phyloP scores from a whole-genome alignment of 1,140 invertebrate genomes.

The Bombus picipes region DNA sequence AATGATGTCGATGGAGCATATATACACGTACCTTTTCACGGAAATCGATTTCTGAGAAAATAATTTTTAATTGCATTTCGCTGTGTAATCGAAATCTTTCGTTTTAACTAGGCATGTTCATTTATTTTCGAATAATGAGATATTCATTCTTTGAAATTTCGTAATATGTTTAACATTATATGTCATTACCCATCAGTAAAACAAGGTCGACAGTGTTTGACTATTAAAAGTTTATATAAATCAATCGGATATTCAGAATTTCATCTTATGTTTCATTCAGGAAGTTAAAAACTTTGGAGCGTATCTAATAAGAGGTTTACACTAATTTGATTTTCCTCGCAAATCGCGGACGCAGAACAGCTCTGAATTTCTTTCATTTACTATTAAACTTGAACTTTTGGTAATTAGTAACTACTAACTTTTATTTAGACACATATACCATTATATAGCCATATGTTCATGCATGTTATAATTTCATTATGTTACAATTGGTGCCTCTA shows the following conservation, averaged over 20 bases:
- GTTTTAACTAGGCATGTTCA: not conserved
- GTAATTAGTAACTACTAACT: not conserved
- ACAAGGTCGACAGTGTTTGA: constrained; percentile 3
- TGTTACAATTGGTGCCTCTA: too few relatives aligned
- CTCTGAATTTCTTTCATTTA: constrained; percentile 29
- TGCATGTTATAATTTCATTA: too few relatives aligned
- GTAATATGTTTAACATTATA: not conserved
- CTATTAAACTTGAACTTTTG: not conserved
- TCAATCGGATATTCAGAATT: constrained; percentile 45
- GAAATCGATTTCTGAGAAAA: not conserved
- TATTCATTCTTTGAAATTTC: not conserved
- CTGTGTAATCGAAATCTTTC: not conserved
- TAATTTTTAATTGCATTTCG: not conserved
- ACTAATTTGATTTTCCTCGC: constrained; percentile 14
- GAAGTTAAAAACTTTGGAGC: constrained; percentile 46
- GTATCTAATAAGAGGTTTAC: constrained; percentile 62
- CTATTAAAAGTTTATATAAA: constrained; percentile 42
- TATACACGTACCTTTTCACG: not conserved
- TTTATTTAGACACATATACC: not conserved
- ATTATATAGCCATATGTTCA: not conserved
- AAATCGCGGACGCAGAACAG: constrained; percentile 47
- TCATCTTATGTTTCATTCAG: constrained; percentile 52
- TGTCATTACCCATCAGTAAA: not conserved
- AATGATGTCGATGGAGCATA: not conserved
- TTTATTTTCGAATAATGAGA: not conserved